Evolutionary conservation across 2,888 invertebrate species (phyloP), one percentile per base, ranked within the genome.

Genomic region (Metalampra italica): DNA sequence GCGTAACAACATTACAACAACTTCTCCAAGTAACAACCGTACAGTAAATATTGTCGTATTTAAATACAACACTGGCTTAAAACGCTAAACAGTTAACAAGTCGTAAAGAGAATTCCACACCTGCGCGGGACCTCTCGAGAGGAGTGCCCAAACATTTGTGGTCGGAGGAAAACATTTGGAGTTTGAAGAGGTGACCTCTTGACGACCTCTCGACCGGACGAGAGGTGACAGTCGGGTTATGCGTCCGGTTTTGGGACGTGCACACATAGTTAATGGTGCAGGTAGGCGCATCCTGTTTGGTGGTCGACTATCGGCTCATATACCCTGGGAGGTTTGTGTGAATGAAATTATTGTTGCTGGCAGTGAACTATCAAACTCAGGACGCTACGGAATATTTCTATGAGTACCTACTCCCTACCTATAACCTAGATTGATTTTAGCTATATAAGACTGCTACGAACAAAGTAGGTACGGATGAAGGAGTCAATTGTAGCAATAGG

Each of bases 201-300:
- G 47, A 41, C 68, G 71, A 75, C 73, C 75, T 66, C 77, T 75
- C 73, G 67, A 71, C 70, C 70, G 65, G 57, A 59, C 62, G 71
- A 75, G 71, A 64, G 68, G 54, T 53, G 54, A 61, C 61, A 50
- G 52, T 50, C 51, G 32, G 15, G 41, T 49, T 44, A 37, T 29
- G 39, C 45, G 42, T 15, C 34, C 45, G 37, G 36, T 45, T 45
- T 29, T 12, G 11, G 39, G 39, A 13, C 14, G n/a, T 29, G 37
- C 45, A 45, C 37, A 45, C 37, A 42, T 45, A 37, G 22, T 38
- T 22, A 45, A 45, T 45, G 22, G 29, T 29, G 29, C 29, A 29
- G 29, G 42, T 42, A 42, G 29, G 38, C 38, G 12, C 12, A 12
- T 14, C 34, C 34, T 34, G 34, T 11, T 9, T 11, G 11, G 34